Evolutionary conservation across 2,797 vertebrate genomes (phyloP), one percentile per base, ranked within the genome.

Genomic region (Ibycter americanus): DNA sequence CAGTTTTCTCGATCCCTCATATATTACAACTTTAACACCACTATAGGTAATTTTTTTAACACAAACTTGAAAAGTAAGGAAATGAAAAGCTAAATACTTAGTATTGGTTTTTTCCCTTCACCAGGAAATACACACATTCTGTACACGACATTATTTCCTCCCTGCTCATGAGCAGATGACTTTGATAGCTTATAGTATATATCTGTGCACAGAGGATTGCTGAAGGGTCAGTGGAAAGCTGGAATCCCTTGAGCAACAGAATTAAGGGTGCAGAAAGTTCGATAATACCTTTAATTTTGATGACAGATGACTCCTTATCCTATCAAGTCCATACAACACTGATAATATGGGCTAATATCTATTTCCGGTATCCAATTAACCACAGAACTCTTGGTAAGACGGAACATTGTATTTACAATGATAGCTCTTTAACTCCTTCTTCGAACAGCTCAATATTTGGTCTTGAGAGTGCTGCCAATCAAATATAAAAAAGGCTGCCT

Each of bases 371-470:
- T 87, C 74, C 83, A 92, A 38, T 90, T 77, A 96, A 84, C 52
- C 59, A 73, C 56, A 94, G 36, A 96, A 90, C 44, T 89, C 90
- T 92, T 87, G 46, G 65, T 92, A 83, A 93, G 74, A 61, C 47
- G 89, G 94, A 94, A 49, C 46, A 63, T 95, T 80, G 46, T 85
- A 92, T 95, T 95, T 96, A 93, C 91, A 95, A 61, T 51, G 90
- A 92, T 93, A 95, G 59, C 88, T 95, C 80, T 87, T 92, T 96
- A 96, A 89, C 84, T 95, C 92, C 77, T 92, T 65, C 65, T 71
- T 86, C 86, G 92, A 94, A 89, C 78, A 93, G 67, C 88, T 95
- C 96, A 94, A 78, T 94, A 86, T 95, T 93, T 95, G 93, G 68
- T 90, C 90, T 95, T 89, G 68, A 93, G 82, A 81, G 84, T 62